Base-by-base conservation (phyloP, 2,888 invertebrate species). In the Cerceris rybyensis region DNA sequence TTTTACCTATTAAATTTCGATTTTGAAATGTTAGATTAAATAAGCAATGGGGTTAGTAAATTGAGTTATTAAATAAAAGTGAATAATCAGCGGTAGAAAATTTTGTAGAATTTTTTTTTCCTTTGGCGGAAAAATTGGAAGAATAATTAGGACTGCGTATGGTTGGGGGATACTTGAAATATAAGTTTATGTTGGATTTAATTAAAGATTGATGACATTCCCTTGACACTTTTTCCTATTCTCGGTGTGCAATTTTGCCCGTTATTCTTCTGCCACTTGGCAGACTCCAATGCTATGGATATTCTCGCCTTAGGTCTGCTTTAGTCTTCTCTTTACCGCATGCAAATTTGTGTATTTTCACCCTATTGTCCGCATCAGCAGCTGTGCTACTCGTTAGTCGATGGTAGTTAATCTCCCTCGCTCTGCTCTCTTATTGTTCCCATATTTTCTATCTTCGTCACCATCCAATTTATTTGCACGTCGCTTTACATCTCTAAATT, bases 371-470 rank as follows among this genome's bases (percentile, higher is more conserved):
- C 73, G 52, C 57, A 50, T 65, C 60, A 68, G 65, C 78, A 78
- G 78, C 78, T 78, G 78, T 43, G 17, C 58, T 41, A 46, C 69
- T 79, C 78, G 72, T 78, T 79, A 73, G 66, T n/a, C 49, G 49
- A n/a, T 13, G 14, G 43, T 75, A 66, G 52, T 69, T 72, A 76
- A 55, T 67, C 28, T 55, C 57, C 50, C 52, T 70, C 59, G 46
- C 61, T 49, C 59, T 58, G 13, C 9, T 60, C 17, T n/a, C 14
- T 9, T 17, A 4, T 8, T 16, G 50, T 14, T 43, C 7, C 46
- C 46, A 52, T 11, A 11, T 41, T 41, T 41, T 42, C 14, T n/a
- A 39, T 16, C 8, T 54, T 59, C 17, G 41, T 46, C 43, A 14
- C 43, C 42, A 1, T 46, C 2, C n/a, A 9, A 9, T 49, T 17